Evolutionary conservation across 2,888 invertebrate genomes (phyloP).

Genomic region (Nebria brevicollis): DNA sequence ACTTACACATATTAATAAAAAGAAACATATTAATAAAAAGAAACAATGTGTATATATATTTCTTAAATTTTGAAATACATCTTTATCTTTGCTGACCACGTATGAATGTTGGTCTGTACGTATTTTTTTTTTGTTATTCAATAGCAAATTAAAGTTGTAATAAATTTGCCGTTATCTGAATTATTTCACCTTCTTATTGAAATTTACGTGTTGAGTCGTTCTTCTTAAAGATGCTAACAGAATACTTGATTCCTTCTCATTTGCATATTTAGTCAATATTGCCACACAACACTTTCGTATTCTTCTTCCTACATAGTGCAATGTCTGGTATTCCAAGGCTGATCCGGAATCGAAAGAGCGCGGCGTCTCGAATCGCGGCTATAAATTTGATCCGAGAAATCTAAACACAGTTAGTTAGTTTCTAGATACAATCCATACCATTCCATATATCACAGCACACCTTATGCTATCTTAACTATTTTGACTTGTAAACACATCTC

Average conservation of each 20-base stretch:
- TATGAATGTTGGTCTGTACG: no score
- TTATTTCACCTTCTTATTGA: background rate
- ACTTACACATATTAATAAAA: no score
- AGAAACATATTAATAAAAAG: no score
- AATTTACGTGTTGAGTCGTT: background rate
- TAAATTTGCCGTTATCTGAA: background rate
- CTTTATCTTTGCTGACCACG: no score
- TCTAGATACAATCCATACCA: background rate
- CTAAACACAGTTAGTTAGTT: background rate
- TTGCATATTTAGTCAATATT: conserved; percentile 1
- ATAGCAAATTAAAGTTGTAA: background rate
- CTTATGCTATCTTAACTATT: background rate
- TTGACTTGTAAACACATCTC: background rate
- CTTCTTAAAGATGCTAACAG: background rate
- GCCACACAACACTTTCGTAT: background rate
- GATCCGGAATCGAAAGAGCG: background rate
- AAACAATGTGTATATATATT: no score
- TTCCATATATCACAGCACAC: background rate
- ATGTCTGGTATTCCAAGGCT: background rate
- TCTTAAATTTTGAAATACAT: no score
- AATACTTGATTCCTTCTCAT: background rate
- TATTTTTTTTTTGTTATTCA: background rate
- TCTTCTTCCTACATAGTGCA: background rate
- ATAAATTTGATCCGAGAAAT: background rate
- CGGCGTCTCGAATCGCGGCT: background rate